Evolutionary conservation across 1,140 invertebrate genomes (phyloP).

Genomic region (Bombyx mori): DNA sequence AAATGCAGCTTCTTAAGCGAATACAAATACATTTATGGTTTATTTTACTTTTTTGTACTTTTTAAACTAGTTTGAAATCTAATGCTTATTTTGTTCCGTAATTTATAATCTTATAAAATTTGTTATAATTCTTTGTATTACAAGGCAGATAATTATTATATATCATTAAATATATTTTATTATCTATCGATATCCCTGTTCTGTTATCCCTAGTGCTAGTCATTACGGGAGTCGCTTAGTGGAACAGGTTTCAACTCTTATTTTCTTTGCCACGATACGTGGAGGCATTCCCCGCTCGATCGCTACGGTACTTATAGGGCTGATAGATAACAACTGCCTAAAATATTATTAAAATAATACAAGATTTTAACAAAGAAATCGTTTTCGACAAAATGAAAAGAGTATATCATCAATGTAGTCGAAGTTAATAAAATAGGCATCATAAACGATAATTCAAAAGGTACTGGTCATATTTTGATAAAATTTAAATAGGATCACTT

Average conservation of each 20-base stretch:
- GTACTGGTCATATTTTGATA: too few relatives aligned
- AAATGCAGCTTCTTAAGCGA: too few relatives aligned
- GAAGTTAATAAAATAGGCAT: too few relatives aligned
- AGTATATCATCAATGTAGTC: too few relatives aligned
- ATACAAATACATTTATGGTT: too few relatives aligned
- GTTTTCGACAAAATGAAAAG: too few relatives aligned
- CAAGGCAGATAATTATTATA: background rate
- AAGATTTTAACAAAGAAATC: too few relatives aligned
- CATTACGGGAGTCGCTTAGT: conserved; percentile 51
- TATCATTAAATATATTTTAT: background rate
- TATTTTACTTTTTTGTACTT: too few relatives aligned
- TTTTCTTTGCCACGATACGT: conserved; percentile 45
- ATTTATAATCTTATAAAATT: background rate
- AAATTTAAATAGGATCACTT: too few relatives aligned
- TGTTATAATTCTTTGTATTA: background rate
- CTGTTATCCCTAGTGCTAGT: conserved; percentile 35
- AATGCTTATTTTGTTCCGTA: background rate
- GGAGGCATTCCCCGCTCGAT: conserved; percentile 32
- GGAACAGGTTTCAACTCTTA: conserved; percentile 41
- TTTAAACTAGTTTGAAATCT: background rate
- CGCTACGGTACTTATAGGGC: conserved; percentile 37
- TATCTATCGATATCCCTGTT: conserved; percentile 14
- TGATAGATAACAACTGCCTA: conserved; percentile 9
- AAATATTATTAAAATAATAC: too few relatives aligned
- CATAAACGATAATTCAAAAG: too few relatives aligned